phyloP scores from a whole-genome alignment of 1,140 invertebrate species.

The Diprion similis region DNA sequence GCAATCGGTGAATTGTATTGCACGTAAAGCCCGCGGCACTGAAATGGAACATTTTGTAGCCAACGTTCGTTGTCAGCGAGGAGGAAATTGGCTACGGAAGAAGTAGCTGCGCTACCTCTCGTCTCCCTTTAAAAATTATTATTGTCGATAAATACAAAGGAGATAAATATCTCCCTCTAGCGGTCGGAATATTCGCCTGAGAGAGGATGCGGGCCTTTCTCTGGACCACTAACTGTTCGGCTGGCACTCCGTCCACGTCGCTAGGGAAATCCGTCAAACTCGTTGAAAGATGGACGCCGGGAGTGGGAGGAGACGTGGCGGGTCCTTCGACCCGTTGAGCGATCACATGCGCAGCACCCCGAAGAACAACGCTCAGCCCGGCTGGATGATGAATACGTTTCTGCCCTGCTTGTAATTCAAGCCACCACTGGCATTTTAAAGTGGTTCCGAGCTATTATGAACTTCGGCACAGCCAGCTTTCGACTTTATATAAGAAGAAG shows the following conservation, averaged over 20 bases:
- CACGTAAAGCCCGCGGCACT: too few relatives aligned
- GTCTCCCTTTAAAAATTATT: too few relatives aligned
- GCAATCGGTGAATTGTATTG: too few relatives aligned
- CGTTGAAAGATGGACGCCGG: not conserved
- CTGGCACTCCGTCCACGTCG: not conserved
- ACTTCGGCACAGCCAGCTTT: not conserved
- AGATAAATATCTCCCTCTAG: too few relatives aligned
- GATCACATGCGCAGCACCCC: not conserved
- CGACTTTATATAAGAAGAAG: not conserved
- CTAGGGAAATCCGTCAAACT: constrained; percentile 5
- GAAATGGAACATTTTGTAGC: too few relatives aligned
- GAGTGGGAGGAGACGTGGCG: not conserved
- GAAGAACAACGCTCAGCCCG: not conserved
- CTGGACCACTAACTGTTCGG: not conserved
- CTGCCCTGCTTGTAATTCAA: constrained; percentile 3
- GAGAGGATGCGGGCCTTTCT: not conserved
- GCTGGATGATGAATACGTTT: not conserved
- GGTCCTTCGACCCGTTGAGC: not conserved
- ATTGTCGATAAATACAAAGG: too few relatives aligned
- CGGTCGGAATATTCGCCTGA: too few relatives aligned
- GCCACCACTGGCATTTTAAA: constrained; percentile 3
- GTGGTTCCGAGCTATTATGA: constrained; percentile 4
- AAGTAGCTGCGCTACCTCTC: too few relatives aligned
- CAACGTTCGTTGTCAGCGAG: too few relatives aligned
- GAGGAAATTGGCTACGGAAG: too few relatives aligned